Conservation (phyloP, 1,140 invertebrate genomes). For the Samia ricini region DNA sequence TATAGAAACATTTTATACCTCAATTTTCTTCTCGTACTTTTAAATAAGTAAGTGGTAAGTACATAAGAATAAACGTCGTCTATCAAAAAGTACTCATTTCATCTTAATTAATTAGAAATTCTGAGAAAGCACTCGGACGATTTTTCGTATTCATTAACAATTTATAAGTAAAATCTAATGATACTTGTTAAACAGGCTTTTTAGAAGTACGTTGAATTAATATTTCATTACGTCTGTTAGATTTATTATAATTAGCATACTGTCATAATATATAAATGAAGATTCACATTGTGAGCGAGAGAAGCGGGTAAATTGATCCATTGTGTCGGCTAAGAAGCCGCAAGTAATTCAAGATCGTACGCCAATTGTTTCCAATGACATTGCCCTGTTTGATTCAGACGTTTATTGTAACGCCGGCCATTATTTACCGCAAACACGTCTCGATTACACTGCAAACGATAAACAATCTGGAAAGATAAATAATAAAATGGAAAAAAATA, state of each 20-base stretch:
- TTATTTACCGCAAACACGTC: neutral
- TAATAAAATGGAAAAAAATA: neutral
- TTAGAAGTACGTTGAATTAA: neutral
- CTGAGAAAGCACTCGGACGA: too few relatives aligned
- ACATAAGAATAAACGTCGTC: too few relatives aligned
- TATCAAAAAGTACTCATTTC: too few relatives aligned
- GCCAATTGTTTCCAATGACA: constrained; percentile 29
- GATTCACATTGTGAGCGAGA: neutral
- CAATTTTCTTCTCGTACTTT: too few relatives aligned
- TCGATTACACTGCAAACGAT: neutral
- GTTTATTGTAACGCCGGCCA: neutral
- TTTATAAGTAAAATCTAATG: neutral
- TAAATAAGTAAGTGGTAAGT: too few relatives aligned
- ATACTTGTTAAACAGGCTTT: neutral
- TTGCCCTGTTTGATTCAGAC: neutral
- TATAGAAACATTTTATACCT: too few relatives aligned
- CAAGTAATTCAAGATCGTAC: constrained; percentile 26
- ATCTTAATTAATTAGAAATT: too few relatives aligned
- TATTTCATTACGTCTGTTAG: neutral
- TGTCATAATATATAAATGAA: neutral
- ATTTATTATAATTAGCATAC: neutral
- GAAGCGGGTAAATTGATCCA: constrained; percentile 17
- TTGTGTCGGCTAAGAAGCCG: constrained; percentile 12
- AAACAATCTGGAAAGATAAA: neutral
- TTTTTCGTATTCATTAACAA: neutral